Evolutionary conservation across 2,888 invertebrate genomes (phyloP).

Genomic region (Blastobasis lacticolella): DNA sequence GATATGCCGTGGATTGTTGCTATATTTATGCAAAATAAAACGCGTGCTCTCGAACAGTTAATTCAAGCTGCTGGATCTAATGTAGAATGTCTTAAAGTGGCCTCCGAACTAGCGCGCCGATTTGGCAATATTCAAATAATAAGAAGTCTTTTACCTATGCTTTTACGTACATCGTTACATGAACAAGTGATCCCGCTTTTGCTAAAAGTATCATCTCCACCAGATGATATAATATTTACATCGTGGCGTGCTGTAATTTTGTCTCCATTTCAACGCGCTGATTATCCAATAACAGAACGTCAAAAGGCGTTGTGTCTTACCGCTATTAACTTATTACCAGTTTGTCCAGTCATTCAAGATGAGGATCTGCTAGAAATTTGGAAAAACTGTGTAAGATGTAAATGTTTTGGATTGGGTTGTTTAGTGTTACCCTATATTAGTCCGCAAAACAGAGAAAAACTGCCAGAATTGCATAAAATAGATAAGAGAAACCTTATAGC

Average conservation of each 20-base stretch:
- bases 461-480: slow-evolving; percentile 55
- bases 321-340: slow-evolving; percentile 56
- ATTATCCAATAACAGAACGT: slow-evolving; percentile 63
- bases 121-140: slow-evolving; percentile 44
- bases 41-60: slow-evolving; percentile 51
- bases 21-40: slow-evolving; percentile 58
- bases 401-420: slow-evolving; percentile 58
- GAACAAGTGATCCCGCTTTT: slow-evolving; percentile 60
- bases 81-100: slow-evolving; percentile 46
- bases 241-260: slow-evolving; percentile 62
- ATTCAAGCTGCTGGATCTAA: slow-evolving; percentile 45
- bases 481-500: slow-evolving; percentile 60
- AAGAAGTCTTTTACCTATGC: slow-evolving; percentile 39
- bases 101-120: slow-evolving; percentile 43
- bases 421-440: slow-evolving; percentile 64
- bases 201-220: slow-evolving; percentile 41
- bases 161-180: slow-evolving; percentile 43
- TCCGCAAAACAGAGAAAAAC: slow-evolving; percentile 41
- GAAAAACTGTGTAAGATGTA: slow-evolving; percentile 62
- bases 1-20: slow-evolving; percentile 66
- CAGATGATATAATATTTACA: slow-evolving; percentile 44
- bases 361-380: slow-evolving; percentile 63
- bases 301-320: slow-evolving; percentile 59
- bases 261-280: slow-evolving; percentile 61
- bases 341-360: slow-evolving; percentile 60